Evolutionary conservation across 2,888 invertebrate genomes (phyloP), one percentile per base, ranked within the genome.

Genomic region (Drosophila recens): DNA sequence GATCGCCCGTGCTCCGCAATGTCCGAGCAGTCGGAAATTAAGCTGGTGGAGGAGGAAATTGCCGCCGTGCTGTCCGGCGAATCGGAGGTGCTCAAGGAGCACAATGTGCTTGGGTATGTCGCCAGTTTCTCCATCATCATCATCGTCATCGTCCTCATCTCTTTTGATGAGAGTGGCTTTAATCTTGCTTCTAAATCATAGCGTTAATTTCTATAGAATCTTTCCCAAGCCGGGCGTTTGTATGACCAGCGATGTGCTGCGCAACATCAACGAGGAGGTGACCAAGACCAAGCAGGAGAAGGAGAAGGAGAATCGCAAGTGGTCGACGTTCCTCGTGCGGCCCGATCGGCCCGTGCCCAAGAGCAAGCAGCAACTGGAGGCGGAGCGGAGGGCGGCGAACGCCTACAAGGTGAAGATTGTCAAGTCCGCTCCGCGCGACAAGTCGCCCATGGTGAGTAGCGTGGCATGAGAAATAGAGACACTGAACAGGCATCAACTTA

Each of bases 311-410:
- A 94, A 94, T 76, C 94, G 94, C 79, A 94, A 95, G 79, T 95
- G 95, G 94, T 96, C 97, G 4, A 96, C 96, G 34, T 97, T 97
- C 87, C 90, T 97, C 71, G 95, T 96, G 91, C 96, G 95, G 82
- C 97, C 97, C 0, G 94, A 95, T 79, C 93, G 96, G 20, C 95
- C 96, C 0, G 94, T 95, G 74, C 96, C 96, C 8, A 92, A 91
- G 70, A 92, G 90, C 63, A 91, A 90, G 62, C 87, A 87, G 5
- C 88, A 91, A 70, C 57, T 92, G 45, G 91, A 92, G 67, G 90
- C 91, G 2, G 91, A 92, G 33, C 78, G 81, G 0, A 77, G 90
- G 23, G 89, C 87, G 87, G 93, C 82, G 34, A 91, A 92, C 79
- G 91, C 92, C 36, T 94, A 94, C 76, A 94, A 93, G 92, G 94